Conservation (phyloP, 2,888 invertebrate species). For the Leptopilina drosophilae region DNA sequence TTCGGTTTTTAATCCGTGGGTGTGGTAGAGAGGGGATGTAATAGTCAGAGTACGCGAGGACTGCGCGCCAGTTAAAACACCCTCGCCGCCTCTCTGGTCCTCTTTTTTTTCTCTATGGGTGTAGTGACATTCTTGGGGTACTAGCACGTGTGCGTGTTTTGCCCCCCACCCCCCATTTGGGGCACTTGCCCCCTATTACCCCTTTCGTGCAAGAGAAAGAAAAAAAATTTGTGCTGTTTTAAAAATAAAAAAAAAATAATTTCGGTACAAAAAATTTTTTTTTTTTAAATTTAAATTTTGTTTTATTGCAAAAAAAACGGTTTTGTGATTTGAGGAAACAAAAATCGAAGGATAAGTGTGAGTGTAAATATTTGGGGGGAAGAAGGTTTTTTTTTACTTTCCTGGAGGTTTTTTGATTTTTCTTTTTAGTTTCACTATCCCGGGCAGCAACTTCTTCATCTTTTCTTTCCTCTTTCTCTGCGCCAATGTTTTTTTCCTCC, state of each 20-base stretch:
- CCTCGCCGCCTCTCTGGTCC: conserved; percentile 47
- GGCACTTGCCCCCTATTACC: too few relatives aligned
- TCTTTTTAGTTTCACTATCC: background rate
- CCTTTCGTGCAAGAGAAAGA: background rate
- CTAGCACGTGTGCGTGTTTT: conserved; percentile 53
- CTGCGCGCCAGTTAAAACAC: conserved; percentile 45
- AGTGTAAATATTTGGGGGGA: background rate
- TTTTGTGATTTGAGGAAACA: too few relatives aligned
- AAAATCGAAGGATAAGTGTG: conserved; percentile 13
- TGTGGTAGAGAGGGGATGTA: conserved; percentile 68
- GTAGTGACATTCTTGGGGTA: conserved; percentile 58
- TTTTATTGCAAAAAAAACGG: background rate
- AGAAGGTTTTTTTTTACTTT: background rate
- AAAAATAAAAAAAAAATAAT: background rate
- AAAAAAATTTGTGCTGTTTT: background rate
- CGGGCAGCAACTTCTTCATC: too few relatives aligned
- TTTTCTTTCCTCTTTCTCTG: background rate
- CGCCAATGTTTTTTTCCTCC: background rate
- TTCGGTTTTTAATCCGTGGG: conserved; percentile 73
- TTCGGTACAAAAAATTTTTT: background rate
- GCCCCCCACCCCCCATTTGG: conserved; percentile 27
- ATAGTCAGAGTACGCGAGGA: conserved; percentile 55
- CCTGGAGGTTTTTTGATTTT: background rate
- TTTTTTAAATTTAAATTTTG: conserved; percentile 1
- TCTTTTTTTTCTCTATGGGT: conserved; percentile 46